phyloP scores from a whole-genome alignment of 2,888 invertebrate genomes.

The Dicyrtoma fusca region DNA sequence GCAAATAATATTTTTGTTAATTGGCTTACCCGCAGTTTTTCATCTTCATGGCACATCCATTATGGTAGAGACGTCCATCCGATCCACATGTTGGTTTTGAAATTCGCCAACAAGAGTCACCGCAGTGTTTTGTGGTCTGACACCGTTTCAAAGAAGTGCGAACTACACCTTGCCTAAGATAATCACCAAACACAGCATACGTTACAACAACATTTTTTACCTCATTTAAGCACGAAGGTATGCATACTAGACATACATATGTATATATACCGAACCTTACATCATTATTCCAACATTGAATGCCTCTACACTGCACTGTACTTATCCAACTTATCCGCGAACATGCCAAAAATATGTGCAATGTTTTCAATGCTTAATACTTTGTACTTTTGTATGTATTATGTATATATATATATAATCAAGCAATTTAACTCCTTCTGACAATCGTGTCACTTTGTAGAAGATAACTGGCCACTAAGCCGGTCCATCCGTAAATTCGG shows the following conservation, averaged over 20 bases:
- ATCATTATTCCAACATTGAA: too few relatives aligned
- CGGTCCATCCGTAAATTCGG: too few relatives aligned
- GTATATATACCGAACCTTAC: background rate
- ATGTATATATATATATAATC: too few relatives aligned
- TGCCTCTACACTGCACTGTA: too few relatives aligned
- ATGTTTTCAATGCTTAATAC: too few relatives aligned
- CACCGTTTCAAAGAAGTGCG: constrained; percentile 87
- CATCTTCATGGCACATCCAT: constrained; percentile 87
- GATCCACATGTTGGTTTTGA: constrained; percentile 88
- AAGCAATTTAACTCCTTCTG: too few relatives aligned
- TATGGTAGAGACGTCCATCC: constrained; percentile 84
- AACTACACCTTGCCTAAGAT: constrained; percentile 77
- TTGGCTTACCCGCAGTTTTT: constrained; percentile 79
- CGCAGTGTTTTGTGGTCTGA: constrained; percentile 86
- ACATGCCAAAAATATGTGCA: too few relatives aligned
- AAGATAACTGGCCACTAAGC: too few relatives aligned
- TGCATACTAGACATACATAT: too few relatives aligned
- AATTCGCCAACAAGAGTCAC: constrained; percentile 88
- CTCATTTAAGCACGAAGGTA: background rate
- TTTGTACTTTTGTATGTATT: too few relatives aligned
- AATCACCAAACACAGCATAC: background rate
- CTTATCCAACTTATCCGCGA: too few relatives aligned
- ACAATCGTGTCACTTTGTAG: too few relatives aligned
- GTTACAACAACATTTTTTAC: constrained; percentile 2
- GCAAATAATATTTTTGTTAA: background rate